Base-by-base conservation (phyloP, 2,888 invertebrate species). In the Agrochola macilenta region DNA sequence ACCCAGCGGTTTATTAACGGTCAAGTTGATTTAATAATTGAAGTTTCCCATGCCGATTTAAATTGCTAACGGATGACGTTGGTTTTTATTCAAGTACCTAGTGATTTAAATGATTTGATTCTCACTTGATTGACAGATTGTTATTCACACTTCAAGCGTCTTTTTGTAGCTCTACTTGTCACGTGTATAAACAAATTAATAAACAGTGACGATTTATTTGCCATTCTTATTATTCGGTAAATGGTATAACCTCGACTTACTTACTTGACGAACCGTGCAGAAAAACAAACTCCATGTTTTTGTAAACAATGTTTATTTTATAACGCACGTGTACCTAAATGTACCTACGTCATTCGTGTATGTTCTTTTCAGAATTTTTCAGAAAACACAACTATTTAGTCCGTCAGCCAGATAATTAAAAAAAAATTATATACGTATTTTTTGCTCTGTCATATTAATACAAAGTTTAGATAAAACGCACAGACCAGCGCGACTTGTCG, bases 121-220 rank as follows among this genome's bases (percentile, higher is more conserved):
- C 12, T 46, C 4, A 46, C 49, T 49, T 20, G 17, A 49, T 20
- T 52, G 2, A 52, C 52, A 2, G 20, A 52, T 20, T 52, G 7
- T 52, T 52, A 20, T 52, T 52, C 52, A 20, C 20, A 52, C 7
- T 20, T 26, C 60, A 61, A 61, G 9, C 30, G 1, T 61, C 20
- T 26, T 39, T 39, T 61, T 61, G 11, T 61, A 26, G n/a, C 17
- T 39, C 5, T 23, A 30, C 0, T 8, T 54, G 17, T 52, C 43
- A 76, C 20, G 20, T 11, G 14, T 39, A n/a, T 49, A 76, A 39
- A 58, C 23, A 57, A 57, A 54, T 58, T 17, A 52, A 52, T 61
- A 49, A 58, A 58, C 30, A 78, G 14, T 43, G 78, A 60, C 7
- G 11, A 77, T 11, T 43, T 54, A 35, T 79, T 46, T 54, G 9